These are phyloP conservation scores for Brachionichthys hirsutus DNA, from an alignment of 2,113 vertebrate genomes.

Conservation along the genomic window DNA sequence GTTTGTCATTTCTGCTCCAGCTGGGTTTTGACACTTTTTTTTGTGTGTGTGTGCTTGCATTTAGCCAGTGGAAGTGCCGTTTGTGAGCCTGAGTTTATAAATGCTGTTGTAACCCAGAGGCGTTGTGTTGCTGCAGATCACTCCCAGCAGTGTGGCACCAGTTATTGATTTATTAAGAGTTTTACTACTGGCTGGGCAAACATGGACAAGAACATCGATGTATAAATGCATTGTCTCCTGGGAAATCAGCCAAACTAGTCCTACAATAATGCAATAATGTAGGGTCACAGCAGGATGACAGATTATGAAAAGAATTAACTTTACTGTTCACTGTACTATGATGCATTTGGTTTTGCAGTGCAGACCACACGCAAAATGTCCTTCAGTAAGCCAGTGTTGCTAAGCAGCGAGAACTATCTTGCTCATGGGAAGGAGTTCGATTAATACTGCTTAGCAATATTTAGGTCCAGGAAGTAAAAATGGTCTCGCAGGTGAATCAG, in stretches of 20 bases:
- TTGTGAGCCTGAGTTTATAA: constrained; percentile 49
- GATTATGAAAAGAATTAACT: too few relatives aligned
- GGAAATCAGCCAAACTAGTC: not conserved
- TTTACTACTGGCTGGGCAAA: too few relatives aligned
- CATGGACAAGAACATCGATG: too few relatives aligned
- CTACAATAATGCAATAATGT: not conserved
- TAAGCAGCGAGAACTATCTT: constrained; percentile 27
- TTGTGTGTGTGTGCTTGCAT: constrained; percentile 41
- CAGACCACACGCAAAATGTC: constrained; percentile 10
- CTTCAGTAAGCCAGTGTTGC: constrained; percentile 34
- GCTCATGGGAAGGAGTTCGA: constrained; percentile 12
- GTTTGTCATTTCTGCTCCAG: constrained; percentile 53
- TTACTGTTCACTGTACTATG: not conserved
- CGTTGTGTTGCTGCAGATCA: constrained; percentile 48
- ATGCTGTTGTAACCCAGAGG: constrained; percentile 47
- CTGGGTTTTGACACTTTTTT: constrained; percentile 40
- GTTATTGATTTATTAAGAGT: not conserved
- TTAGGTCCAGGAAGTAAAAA: constrained; percentile 19
- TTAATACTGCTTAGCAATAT: constrained; percentile 23
- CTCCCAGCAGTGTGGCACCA: constrained; percentile 42
- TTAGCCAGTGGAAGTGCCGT: constrained; percentile 57
- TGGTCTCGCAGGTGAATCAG: not conserved
- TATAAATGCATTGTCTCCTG: not conserved
- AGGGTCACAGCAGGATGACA: not conserved
- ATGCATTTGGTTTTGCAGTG: constrained; percentile 16